phyloP scores from a whole-genome alignment of 2,797 vertebrate species.

The Amblyraja radiata region DNA sequence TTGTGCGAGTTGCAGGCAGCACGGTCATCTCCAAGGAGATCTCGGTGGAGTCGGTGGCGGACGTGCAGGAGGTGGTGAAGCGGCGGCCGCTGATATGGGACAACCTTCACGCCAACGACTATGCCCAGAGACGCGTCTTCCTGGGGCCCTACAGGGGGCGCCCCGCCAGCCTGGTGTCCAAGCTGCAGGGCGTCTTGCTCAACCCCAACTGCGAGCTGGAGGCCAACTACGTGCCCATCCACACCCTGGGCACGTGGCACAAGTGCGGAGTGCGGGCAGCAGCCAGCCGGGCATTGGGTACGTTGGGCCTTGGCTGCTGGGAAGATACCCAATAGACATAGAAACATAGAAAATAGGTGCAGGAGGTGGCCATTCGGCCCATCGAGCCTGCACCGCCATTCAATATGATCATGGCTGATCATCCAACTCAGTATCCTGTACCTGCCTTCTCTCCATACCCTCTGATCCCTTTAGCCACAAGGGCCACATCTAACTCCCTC shows the following conservation, averaged over 20 bases:
- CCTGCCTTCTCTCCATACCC: too few species aligned
- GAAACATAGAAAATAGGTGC: too few species aligned
- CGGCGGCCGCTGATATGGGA: slow-evolving; percentile 74
- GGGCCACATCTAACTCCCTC: too few species aligned
- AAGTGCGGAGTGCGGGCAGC: slow-evolving; percentile 32
- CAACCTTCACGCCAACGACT: slow-evolving; percentile 81
- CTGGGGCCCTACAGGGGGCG: slow-evolving; percentile 77
- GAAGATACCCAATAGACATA: too few species aligned
- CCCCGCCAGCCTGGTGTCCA: slow-evolving; percentile 55
- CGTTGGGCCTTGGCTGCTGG: too few species aligned
- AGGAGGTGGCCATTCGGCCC: too few species aligned
- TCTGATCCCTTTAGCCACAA: too few species aligned
- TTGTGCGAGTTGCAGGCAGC: slow-evolving; percentile 54
- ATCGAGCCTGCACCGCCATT: too few species aligned
- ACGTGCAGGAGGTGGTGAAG: slow-evolving; percentile 66
- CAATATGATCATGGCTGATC: too few species aligned
- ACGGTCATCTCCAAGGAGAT: slow-evolving; percentile 76
- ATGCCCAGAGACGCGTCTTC: slow-evolving; percentile 75
- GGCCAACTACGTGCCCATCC: slow-evolving; percentile 78
- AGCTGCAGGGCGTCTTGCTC: slow-evolving; percentile 67
- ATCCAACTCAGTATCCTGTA: too few species aligned
- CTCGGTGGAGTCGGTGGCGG: slow-evolving; percentile 58
- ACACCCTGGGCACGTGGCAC: slow-evolving; percentile 69
- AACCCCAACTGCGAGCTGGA: slow-evolving; percentile 85
- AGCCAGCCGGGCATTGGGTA: not conserved